These are phyloP conservation scores for Cancer borealis DNA, from an alignment of 2,888 invertebrate genomes.

Conservation along the genomic window DNA sequence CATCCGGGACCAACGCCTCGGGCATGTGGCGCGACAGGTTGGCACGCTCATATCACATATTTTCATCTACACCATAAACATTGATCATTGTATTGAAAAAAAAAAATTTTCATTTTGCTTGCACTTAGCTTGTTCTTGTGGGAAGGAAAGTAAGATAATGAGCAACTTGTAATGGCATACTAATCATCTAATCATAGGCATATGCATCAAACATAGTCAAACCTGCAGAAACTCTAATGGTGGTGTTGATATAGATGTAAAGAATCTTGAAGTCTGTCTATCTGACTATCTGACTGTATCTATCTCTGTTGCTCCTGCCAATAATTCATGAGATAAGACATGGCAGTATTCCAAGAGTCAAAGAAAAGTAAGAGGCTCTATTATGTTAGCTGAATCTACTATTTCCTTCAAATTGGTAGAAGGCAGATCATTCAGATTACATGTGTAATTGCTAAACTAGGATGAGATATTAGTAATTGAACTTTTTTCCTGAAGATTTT, in stretches of 20 bases:
- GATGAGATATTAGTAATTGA: neutral
- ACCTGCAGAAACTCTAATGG: neutral
- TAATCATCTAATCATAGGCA: conserved; percentile 31
- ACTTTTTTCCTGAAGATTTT: neutral
- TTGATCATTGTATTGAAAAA: neutral
- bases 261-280: conserved; percentile 50
- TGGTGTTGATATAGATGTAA: neutral
- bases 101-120: neutral
- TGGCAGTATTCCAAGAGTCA: conserved; percentile 21
- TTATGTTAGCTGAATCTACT: neutral
- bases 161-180: neutral
- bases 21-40: conserved; percentile 79
- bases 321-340: conserved; percentile 51
- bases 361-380: neutral
- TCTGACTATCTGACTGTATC: neutral
- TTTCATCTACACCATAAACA: conserved; percentile 25
- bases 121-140: conserved; percentile 10
- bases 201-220: neutral
- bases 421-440: neutral
- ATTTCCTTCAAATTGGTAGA: neutral
- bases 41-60: conserved; percentile 71
- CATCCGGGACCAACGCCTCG: conserved; percentile 77
- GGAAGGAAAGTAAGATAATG: neutral
- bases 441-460: neutral
- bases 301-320: conserved; percentile 15